These are phyloP conservation scores for Dreissena polymorpha DNA, from an alignment of 1,140 invertebrate species.

Conservation along the genomic window DNA sequence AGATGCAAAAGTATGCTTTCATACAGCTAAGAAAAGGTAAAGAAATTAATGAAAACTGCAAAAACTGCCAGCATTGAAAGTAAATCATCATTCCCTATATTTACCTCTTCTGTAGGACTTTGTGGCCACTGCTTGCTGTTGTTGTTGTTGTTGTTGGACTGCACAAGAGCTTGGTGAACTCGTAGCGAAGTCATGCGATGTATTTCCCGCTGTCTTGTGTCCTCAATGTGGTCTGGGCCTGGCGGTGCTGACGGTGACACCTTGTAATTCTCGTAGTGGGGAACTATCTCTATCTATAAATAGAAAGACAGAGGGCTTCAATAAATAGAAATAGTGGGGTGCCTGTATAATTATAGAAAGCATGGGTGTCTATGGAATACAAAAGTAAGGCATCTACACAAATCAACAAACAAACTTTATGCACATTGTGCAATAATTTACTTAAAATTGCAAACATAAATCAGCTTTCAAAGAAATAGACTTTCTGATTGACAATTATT, in stretches of 20 bases:
- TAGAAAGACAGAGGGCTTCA: too few species aligned
- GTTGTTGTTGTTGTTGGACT: constrained; percentile 52
- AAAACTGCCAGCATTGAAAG: background rate
- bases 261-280: constrained; percentile 32
- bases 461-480: too few species aligned
- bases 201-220: constrained; percentile 58
- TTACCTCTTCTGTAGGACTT: constrained; percentile 50
- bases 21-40: too few species aligned
- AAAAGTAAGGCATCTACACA: too few species aligned
- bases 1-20: too few species aligned
- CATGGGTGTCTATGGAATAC: too few species aligned
- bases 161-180: constrained; percentile 59
- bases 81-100: background rate
- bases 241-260: constrained; percentile 22
- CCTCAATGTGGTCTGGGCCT: constrained; percentile 30
- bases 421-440: too few species aligned
- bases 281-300: background rate
- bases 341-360: too few species aligned
- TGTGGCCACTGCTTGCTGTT: constrained; percentile 49
- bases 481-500: too few species aligned
- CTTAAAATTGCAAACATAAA: too few species aligned
- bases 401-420: too few species aligned
- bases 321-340: too few species aligned
- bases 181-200: constrained; percentile 62
- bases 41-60: background rate